A percentile compares a stretch with the other conserved stretches of the same genome.
phyloP scores from a whole-genome alignment of 2,888 invertebrate genomes.

The Euplagia quadripunctaria region DNA sequence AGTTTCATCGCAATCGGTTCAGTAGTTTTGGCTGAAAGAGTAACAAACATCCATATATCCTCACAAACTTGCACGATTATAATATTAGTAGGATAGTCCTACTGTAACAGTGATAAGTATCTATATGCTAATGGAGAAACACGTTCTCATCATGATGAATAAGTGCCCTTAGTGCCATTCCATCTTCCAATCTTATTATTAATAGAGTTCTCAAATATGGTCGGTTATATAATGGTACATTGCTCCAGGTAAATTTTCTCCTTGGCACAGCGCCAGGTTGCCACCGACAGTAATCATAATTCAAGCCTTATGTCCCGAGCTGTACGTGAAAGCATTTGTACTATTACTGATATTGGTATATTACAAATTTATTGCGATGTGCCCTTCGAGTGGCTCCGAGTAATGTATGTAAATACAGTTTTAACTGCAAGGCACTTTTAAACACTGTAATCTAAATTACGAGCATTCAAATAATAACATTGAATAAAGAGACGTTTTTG shows the following conservation, averaged over 20 bases:
- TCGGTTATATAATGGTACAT: constrained; percentile 6
- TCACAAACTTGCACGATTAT: too few relatives aligned
- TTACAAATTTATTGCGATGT: constrained; percentile 23
- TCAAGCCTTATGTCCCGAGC: constrained; percentile 20
- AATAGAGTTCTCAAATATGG: background rate
- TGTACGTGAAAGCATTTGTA: constrained; percentile 21
- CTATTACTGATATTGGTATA: constrained; percentile 23
- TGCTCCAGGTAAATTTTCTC: constrained; percentile 26
- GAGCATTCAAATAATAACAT: background rate
- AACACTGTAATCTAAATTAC: background rate
- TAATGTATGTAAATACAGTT: background rate
- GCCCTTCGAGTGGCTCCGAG: background rate
- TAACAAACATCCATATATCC: too few relatives aligned
- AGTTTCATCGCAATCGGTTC: too few relatives aligned
- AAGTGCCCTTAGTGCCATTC: background rate
- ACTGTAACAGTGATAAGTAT: background rate
- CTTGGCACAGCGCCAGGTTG: constrained; percentile 38
- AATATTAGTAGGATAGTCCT: too few relatives aligned
- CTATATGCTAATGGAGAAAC: background rate
- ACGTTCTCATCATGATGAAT: background rate
- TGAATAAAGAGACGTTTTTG: background rate
- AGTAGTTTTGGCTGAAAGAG: too few relatives aligned
- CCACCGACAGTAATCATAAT: constrained; percentile 25
- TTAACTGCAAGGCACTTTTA: background rate
- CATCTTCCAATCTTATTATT: background rate